Evolutionary conservation across 2,797 vertebrate genomes (phyloP).

Genomic region (Pseudochirops corinnae): DNA sequence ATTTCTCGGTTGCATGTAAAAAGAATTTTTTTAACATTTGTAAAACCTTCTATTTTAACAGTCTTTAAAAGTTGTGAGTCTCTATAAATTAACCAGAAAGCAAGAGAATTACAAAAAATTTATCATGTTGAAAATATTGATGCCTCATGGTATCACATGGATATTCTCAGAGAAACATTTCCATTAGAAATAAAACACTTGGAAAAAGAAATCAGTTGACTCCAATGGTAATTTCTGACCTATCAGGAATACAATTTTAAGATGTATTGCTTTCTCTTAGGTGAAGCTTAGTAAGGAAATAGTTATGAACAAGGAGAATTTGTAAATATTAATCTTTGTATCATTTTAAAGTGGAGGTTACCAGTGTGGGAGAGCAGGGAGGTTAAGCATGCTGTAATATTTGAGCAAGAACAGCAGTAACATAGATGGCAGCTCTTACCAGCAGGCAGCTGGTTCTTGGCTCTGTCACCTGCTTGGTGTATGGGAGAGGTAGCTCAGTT

Average conservation of each 20-base stretch:
- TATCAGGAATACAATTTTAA: not conserved
- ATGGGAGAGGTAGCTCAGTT: not conserved
- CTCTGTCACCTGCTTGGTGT: not conserved
- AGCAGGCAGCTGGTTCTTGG: not conserved
- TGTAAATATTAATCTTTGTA: not conserved
- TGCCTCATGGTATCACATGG: conserved; percentile 48
- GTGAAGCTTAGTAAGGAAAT: not conserved
- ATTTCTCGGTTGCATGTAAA: no score
- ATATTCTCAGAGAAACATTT: conserved; percentile 51
- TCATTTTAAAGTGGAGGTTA: not conserved
- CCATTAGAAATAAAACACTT: conserved; percentile 61
- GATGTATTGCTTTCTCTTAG: not conserved
- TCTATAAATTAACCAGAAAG: conserved; percentile 54
- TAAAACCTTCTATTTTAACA: not conserved
- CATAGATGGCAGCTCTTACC: not conserved
- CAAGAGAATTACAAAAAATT: conserved; percentile 50
- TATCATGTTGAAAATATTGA: conserved; percentile 36
- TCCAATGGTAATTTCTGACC: conserved; percentile 2
- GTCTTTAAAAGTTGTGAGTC: conserved; percentile 36
- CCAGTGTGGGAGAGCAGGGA: not conserved
- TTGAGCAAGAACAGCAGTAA: not conserved
- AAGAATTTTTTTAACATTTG: no score
- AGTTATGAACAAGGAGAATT: not conserved
- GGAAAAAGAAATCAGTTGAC: conserved; percentile 52
- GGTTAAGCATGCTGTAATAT: not conserved